A percentile compares a stretch with the other conserved stretches of the same genome.
phyloP scores from a whole-genome alignment of 2,888 invertebrate genomes.

The Agrochola macilenta region DNA sequence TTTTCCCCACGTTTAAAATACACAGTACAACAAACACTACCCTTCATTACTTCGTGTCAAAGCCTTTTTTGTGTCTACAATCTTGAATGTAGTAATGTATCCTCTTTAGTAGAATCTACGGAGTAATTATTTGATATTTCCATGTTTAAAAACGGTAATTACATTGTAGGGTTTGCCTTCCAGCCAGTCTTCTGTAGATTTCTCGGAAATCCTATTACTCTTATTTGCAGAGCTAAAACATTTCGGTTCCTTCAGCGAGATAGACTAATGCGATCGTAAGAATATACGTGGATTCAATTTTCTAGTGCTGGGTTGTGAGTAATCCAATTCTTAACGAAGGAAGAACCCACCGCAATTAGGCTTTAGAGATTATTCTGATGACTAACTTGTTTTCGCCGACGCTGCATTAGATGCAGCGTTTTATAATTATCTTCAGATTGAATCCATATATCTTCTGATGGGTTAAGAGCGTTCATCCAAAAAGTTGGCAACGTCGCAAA shows the following conservation, averaged over 20 bases:
- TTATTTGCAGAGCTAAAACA: constrained; percentile 36
- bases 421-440: constrained; percentile 19
- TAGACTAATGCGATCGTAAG: constrained; percentile 19
- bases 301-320: constrained; percentile 13
- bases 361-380: constrained; percentile 29
- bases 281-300: constrained; percentile 41
- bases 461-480: not conserved
- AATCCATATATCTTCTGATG: constrained; percentile 1
- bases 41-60: not conserved
- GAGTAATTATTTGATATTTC: not conserved
- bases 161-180: constrained; percentile 14
- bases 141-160: constrained; percentile 16
- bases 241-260: constrained; percentile 16
- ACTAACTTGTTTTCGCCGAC: constrained; percentile 25
- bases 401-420: constrained; percentile 19
- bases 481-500: no score
- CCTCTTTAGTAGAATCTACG: not conserved
- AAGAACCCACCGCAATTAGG: constrained; percentile 28
- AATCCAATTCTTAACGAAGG: constrained; percentile 25
- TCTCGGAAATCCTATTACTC: constrained; percentile 30
- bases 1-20: not conserved
- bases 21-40: constrained; percentile 1
- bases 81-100: constrained; percentile 5
- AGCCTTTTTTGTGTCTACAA: constrained; percentile 1
- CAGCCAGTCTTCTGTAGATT: constrained; percentile 10